Base-by-base conservation (phyloP, 1,140 invertebrate genomes). In the Carposina sasakii region DNA sequence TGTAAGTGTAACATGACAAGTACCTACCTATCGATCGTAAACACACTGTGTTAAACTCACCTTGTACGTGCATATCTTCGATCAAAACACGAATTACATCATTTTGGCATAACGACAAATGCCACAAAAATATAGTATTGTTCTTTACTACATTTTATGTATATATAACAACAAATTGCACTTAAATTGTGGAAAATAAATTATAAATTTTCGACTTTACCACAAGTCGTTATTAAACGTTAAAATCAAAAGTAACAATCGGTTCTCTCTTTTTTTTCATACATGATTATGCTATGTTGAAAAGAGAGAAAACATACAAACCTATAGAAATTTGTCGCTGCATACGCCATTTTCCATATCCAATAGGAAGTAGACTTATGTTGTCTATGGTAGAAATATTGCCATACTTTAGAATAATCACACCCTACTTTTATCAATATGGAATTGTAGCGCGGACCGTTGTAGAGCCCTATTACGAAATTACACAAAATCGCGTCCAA, bases 171-270 rank as follows among this genome's bases (percentile, higher is more conserved):
- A 45, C 54, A 63, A 55, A 76, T 72, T 71, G 59, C 70, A 82
- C 75, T 64, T n/a, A 43, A 54, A 67, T 66, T 59, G 62, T 47
- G 33, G 48, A 67, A 69, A 73, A 71, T 73, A 76, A 70, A 72
- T 71, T 69, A 66, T 76, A 66, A 62, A 51, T 57, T 39, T 39
- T 60, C 30, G 57, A 60, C 66, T 69, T 75, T 72, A 72, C 67
- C 76, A 79, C 75, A 65, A 75, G 76, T 77, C 76, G 79, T 79
- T 83, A 83, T 63, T 71, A 76, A 77, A 76, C 76, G 76, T 83
- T 83, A 81, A 62, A 81, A 69, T 79, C 76, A 79, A 83, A 83
- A 66, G 52, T 41, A 57, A 45, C 24, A 5, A 66, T 63, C 33
- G 52, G 52, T 49, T 52, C 13, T 63, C 63, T 64, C 43, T 63